These are phyloP conservation scores for Whitmania pigra DNA, from an alignment of 1,140 invertebrate species.

Conservation along the genomic window DNA sequence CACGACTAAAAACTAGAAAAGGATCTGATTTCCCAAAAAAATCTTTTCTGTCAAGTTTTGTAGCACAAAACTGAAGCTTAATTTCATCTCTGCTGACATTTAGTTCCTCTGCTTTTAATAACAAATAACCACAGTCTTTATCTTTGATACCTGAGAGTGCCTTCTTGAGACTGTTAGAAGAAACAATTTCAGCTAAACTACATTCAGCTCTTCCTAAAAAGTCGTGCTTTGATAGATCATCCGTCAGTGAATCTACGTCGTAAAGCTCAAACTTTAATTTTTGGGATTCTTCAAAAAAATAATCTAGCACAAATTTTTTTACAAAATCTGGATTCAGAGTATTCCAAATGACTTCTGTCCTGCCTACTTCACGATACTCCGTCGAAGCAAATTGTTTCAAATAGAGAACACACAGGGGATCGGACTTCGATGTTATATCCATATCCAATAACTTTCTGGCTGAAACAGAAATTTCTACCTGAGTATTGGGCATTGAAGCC, in stretches of 20 bases:
- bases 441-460: conserved; percentile 23
- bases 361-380: conserved; percentile 31
- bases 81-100: conserved; percentile 42
- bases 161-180: conserved; percentile 2
- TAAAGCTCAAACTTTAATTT: conserved; percentile 41
- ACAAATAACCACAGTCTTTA: conserved; percentile 30
- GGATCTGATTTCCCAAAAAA: conserved; percentile 50
- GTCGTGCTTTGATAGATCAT: conserved; percentile 18
- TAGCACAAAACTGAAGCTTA: conserved; percentile 42
- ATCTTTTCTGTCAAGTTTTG: conserved; percentile 47
- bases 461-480: conserved; percentile 22
- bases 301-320: conserved; percentile 46
- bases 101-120: conserved; percentile 43
- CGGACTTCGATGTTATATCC: conserved; percentile 25
- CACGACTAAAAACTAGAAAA: conserved; percentile 45
- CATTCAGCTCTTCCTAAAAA: conserved; percentile 9
- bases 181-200: conserved; percentile 13
- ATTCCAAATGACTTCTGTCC: conserved; percentile 48
- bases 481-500: conserved; percentile 18
- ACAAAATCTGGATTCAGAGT: conserved; percentile 47
- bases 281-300: conserved; percentile 49
- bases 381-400: conserved; percentile 18
- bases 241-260: conserved; percentile 23
- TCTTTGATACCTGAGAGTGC: background rate
- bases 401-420: conserved; percentile 25